Conservation (phyloP, 2,113 vertebrate genomes). For the Columba janthina region DNA sequence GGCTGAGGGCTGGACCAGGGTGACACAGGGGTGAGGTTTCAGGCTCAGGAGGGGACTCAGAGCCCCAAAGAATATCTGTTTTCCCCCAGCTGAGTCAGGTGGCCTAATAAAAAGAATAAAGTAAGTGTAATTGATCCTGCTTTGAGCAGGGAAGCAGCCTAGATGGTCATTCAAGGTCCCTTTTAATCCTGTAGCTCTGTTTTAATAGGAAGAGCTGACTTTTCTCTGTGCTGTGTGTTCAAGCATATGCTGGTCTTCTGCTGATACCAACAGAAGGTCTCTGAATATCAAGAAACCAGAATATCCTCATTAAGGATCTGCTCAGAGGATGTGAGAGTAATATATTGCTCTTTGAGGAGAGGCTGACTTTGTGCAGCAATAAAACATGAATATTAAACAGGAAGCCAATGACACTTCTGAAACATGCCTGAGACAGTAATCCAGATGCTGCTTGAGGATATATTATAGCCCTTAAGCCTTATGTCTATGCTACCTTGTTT, state of each 20-base stretch:
- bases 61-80: background rate
- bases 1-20: background rate
- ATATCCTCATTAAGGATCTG: conserved; percentile 28
- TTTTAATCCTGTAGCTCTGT: background rate
- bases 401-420: conserved; percentile 60
- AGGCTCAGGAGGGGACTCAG: background rate
- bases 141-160: background rate
- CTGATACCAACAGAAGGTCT: conserved; percentile 14
- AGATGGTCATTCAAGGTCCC: background rate
- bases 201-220: background rate
- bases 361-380: conserved; percentile 43
- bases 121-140: background rate
- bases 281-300: conserved; percentile 22
- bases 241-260: background rate
- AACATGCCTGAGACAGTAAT: conserved; percentile 38
- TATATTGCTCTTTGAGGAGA: background rate
- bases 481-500: background rate
- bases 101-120: background rate
- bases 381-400: conserved; percentile 61
- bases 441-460: conserved; percentile 1
- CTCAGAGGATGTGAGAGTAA: background rate
- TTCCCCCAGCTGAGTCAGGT: background rate
- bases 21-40: background rate
- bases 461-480: background rate
- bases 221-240: background rate